Base-by-base conservation (phyloP, 2,113 vertebrate genomes). In the Daphoenositta chrysoptera region DNA sequence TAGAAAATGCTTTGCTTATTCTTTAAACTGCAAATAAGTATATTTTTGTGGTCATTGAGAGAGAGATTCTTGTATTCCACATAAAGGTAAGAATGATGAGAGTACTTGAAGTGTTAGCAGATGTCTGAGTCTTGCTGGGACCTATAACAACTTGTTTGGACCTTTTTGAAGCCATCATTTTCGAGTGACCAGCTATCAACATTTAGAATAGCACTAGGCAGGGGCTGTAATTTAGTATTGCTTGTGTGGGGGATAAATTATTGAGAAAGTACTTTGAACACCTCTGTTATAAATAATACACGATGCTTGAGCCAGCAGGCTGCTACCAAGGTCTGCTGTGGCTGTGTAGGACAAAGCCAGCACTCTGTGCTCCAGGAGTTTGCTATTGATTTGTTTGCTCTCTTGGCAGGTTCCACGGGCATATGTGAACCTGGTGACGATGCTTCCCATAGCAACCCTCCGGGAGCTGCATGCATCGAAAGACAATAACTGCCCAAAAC, bases 371-470 rank as follows among this genome's bases (percentile, higher is more conserved):
- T 75, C 44, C 3, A 2, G 64, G 53, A 7, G 10, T 22, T 58
- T 53, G 56, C 58, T 35, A 13, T 33, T 54, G 51, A 4, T 79
- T 87, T 50, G 27, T 20, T 75, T 79, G 44, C 51, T 64, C 75
- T 82, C 63, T 92, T 60, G 45, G 31, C 96, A 98, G 98, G 98
- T 98, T 85, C 98, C 98, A 31, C 97, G 98, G 68, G 57, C 95
- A 0, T 98, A 98, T 90, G 98, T 98, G 89, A 98, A 98, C 79
- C 63, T 98, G 87, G 98, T 98, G 45, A 90, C 89, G 1, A 1
- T 96, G 5, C 13, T 98, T 31, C 13, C 97, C 64, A 93, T 98
- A 13, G 0, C 42, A 24, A 37, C 9, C 9, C 92, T 98, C 26
- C 95, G 97, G 70, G 95, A 98, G 44, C 79, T 98, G 18, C 93